phyloP scores from a whole-genome alignment of 2,888 invertebrate species.

The Dasypogon diadema region DNA sequence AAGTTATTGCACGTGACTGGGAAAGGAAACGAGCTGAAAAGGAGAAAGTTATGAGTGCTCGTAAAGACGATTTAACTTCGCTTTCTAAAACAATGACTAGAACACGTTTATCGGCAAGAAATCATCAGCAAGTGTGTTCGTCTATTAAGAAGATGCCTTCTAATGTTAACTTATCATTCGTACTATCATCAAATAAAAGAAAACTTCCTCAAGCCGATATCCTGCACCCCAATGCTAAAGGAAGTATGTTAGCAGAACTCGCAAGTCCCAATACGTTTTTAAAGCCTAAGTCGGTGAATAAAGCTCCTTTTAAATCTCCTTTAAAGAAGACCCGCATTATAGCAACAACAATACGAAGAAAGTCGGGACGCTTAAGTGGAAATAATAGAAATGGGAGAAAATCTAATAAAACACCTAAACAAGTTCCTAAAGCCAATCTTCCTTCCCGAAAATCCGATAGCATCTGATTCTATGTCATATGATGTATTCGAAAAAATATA shows the following conservation, averaged over 20 bases:
- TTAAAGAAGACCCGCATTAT: constrained; percentile 61
- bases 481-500: constrained; percentile 56
- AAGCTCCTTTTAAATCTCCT: constrained; percentile 59
- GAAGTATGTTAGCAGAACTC: constrained; percentile 62
- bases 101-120: constrained; percentile 60
- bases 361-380: constrained; percentile 59
- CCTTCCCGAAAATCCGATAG: constrained; percentile 23
- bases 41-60: constrained; percentile 68
- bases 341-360: constrained; percentile 61
- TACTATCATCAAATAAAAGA: constrained; percentile 54
- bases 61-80: constrained; percentile 64
- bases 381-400: constrained; percentile 59
- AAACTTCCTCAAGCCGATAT: constrained; percentile 53
- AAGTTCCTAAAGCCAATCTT: constrained; percentile 42
- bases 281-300: constrained; percentile 51
- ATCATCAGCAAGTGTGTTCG: constrained; percentile 56
- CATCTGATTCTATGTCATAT: constrained; percentile 54
- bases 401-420: constrained; percentile 53
- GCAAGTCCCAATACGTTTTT: constrained; percentile 59
- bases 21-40: constrained; percentile 69
- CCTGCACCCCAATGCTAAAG: constrained; percentile 61
- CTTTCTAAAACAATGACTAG: constrained; percentile 25
- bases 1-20: constrained; percentile 75
- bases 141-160: constrained; percentile 61
- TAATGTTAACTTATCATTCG: constrained; percentile 45